Base-by-base conservation (phyloP, 1,140 invertebrate species). In the Drosophila simulans region DNA sequence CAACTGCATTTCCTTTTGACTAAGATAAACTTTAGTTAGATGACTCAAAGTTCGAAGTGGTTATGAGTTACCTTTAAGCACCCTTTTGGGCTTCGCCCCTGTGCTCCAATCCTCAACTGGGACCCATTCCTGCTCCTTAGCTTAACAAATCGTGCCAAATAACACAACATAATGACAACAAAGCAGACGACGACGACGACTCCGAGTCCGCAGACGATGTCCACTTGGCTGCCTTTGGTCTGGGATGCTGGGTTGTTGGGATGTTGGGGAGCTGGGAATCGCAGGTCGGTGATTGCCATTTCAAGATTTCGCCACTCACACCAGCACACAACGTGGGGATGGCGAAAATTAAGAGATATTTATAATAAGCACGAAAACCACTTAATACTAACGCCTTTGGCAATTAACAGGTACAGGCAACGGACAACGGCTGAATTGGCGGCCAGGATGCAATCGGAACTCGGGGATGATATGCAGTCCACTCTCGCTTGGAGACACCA, bases 301-400 rank as follows among this genome's bases (percentile, higher is more conserved):
- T 86, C 89, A 88, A 91, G 88, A 91, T 91, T 78, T 86, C 75
- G 74, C 71, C 48, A 52, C 62, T 58, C 22, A 55, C 51, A 64
- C 27, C 55, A 56, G 37, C 48, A 63, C 40, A 63, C 31, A 69
- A 45, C 55, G 65, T 69, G 79, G 56, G 69, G 69, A 72, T 80
- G 68, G 78, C 78, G 76, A 90, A 91, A 91, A 91, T 91, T 91
- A 91, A 91, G 90, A 91, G 90, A 91, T 91, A 91, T 91, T 91
- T 91, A 91, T 91, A 91, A 91, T 86, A 91, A 91, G 90, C 90
- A 91, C 89, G 90, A 91, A 91, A 91, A 91, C 90, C 90, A 91
- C 90, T 91, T 91, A 91, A 91, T 77, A 80, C 90, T 91, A 91
- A 91, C 90, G 90, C 90, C 90, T 91, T 90, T 91, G 82, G 85